A percentile compares a stretch with the other conserved stretches of the same genome.
Evolutionary conservation across 2,888 invertebrate genomes (phyloP).

Genomic region (Ligdia adustata): DNA sequence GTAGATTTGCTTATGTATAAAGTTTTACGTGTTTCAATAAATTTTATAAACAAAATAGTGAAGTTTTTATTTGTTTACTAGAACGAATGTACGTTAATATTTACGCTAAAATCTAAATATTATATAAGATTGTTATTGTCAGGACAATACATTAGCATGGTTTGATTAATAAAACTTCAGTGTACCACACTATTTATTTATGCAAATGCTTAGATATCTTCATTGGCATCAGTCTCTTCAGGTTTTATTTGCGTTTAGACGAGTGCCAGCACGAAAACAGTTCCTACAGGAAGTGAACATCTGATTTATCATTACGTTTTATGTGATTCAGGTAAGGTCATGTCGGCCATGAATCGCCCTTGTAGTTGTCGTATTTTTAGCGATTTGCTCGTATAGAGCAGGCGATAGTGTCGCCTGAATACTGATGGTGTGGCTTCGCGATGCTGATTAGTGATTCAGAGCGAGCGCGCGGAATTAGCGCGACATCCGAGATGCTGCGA

Average conservation of each 20-base stretch:
- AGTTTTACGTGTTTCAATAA: not conserved
- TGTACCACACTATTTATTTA: conserved; percentile 30
- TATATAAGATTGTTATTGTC: not conserved
- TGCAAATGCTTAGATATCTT: conserved; percentile 32
- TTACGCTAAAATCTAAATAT: not conserved
- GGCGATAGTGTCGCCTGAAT: conserved; percentile 57
- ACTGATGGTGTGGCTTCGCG: conserved; percentile 58
- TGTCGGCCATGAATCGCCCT: conserved; percentile 72
- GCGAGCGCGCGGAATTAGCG: conserved; percentile 77
- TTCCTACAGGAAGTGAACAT: conserved; percentile 56
- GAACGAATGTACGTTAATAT: not conserved
- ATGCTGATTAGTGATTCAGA: conserved; percentile 69
- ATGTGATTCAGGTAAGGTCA: conserved; percentile 71
- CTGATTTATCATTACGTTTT: conserved; percentile 53
- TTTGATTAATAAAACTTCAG: conserved; percentile 35
- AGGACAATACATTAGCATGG: conserved; percentile 23
- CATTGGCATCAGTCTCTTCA: conserved; percentile 34
- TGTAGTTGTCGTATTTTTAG: conserved; percentile 76
- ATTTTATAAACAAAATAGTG: not conserved
- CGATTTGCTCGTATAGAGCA: conserved; percentile 65
- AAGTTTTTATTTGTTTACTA: too few species aligned
- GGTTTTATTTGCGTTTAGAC: conserved; percentile 31
- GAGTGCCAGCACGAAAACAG: conserved; percentile 29
- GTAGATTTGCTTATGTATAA: not conserved
- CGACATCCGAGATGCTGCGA: conserved; percentile 67